A percentile compares a stretch with the other conserved stretches of the same genome.
Conservation (phyloP, 2,888 invertebrate genomes). For the Agriopis aurantiaria region DNA sequence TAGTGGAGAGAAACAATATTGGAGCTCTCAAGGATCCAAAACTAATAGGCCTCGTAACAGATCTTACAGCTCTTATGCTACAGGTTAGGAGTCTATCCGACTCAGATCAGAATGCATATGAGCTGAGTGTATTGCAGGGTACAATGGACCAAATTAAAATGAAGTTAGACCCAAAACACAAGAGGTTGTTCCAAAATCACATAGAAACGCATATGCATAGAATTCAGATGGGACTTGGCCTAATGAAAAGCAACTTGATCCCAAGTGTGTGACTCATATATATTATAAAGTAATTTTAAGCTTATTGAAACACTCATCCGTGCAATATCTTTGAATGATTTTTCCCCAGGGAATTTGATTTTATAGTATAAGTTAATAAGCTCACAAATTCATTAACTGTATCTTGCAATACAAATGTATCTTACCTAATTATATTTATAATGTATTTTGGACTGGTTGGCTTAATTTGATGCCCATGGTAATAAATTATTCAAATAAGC, state of each 20-base stretch:
- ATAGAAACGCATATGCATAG: conserved; percentile 97
- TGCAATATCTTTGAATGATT: conserved; percentile 27
- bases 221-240: conserved; percentile 91
- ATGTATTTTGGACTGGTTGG: conserved; percentile 2
- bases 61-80: conserved; percentile 95
- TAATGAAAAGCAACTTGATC: conserved; percentile 69
- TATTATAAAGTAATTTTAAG: neutral
- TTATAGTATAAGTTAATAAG: conserved; percentile 5
- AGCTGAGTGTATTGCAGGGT: conserved; percentile 95
- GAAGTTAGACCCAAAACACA: conserved; percentile 91
- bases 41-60: conserved; percentile 93
- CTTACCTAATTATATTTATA: neutral
- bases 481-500: neutral
- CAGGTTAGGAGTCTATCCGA: conserved; percentile 93
- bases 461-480: neutral
- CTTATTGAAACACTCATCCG: conserved; percentile 13
- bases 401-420: neutral
- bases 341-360: conserved; percentile 7
- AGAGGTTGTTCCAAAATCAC: conserved; percentile 93
- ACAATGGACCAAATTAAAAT: conserved; percentile 96
- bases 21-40: conserved; percentile 87
- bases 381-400: conserved; percentile 6
- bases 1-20: conserved; percentile 91
- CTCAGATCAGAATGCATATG: conserved; percentile 95
- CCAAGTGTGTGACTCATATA: conserved; percentile 57